Evolutionary conservation across 1,140 invertebrate genomes (phyloP).

Genomic region (Acromyrmex charruanus): DNA sequence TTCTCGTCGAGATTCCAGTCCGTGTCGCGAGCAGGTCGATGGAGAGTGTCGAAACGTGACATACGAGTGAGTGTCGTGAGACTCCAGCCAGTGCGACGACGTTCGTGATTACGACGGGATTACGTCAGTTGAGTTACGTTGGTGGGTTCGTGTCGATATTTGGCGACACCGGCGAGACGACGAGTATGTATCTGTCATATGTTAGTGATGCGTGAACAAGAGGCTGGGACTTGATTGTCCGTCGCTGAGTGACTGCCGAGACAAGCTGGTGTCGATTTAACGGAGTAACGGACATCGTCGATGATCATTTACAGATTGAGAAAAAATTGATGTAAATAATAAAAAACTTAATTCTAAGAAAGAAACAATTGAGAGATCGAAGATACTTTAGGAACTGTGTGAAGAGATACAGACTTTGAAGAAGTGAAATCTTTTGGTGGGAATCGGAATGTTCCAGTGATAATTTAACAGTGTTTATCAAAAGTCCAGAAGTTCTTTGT

Average conservation of each 20-base stretch:
- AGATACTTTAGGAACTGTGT: background rate
- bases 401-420: background rate
- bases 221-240: constrained; percentile 2
- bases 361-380: background rate
- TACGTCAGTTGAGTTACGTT: constrained; percentile 27
- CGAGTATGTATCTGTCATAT: background rate
- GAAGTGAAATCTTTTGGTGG: background rate
- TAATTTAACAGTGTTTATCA: constrained; percentile 11
- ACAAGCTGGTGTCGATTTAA: background rate
- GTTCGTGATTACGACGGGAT: constrained; percentile 42
- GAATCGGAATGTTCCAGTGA: constrained; percentile 1
- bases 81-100: constrained; percentile 44
- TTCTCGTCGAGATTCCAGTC: background rate
- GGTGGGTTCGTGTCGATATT: background rate
- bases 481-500: background rate
- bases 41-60: constrained; percentile 58
- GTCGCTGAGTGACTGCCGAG: constrained; percentile 8
- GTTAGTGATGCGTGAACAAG: constrained; percentile 42
- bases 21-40: constrained; percentile 46
- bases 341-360: background rate
- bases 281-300: background rate
- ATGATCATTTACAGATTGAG: background rate
- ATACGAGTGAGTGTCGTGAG: constrained; percentile 63
- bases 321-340: background rate
- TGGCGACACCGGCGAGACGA: background rate